phyloP scores from a whole-genome alignment of 2,797 vertebrate species.

The Centropyge bicolor region DNA sequence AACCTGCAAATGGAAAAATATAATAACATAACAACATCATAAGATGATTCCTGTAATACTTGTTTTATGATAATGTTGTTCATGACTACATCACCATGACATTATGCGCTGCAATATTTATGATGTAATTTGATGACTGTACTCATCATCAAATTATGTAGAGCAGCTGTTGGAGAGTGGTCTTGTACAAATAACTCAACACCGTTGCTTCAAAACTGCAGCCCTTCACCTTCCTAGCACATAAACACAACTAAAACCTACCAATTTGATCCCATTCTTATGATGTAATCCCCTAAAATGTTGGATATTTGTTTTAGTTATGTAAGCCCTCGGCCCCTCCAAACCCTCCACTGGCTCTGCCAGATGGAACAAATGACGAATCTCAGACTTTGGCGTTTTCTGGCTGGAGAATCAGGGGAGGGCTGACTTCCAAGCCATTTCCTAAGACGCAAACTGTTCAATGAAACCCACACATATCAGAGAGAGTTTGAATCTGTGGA shows the following conservation, averaged over 20 bases:
- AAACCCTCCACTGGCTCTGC: conserved; percentile 68
- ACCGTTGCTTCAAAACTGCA: conserved; percentile 14
- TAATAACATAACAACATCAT: neutral
- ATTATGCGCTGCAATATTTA: neutral
- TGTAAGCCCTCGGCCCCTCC: conserved; percentile 74
- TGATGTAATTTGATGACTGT: conserved; percentile 10
- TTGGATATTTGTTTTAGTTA: conserved; percentile 84
- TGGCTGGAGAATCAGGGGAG: conserved; percentile 54
- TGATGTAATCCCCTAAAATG: conserved; percentile 79
- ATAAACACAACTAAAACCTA: conserved; percentile 24
- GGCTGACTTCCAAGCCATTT: conserved; percentile 66
- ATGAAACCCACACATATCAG: conserved; percentile 52
- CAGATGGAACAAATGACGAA: conserved; percentile 83
- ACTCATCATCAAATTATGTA: neutral
- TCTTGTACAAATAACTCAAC: neutral
- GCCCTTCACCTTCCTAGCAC: conserved; percentile 15
- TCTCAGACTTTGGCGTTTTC: conserved; percentile 76
- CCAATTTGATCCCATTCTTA: conserved; percentile 63
- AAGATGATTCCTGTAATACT: neutral
- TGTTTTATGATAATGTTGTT: conserved; percentile 4
- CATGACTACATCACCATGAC: neutral
- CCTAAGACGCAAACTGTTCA: conserved; percentile 69
- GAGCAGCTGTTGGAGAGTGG: neutral
- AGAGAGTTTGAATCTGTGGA: conserved; percentile 46
- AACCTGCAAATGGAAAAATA: conserved; percentile 3